Base-by-base conservation (phyloP, 2,888 invertebrate genomes). In the Atethmia centrago region DNA sequence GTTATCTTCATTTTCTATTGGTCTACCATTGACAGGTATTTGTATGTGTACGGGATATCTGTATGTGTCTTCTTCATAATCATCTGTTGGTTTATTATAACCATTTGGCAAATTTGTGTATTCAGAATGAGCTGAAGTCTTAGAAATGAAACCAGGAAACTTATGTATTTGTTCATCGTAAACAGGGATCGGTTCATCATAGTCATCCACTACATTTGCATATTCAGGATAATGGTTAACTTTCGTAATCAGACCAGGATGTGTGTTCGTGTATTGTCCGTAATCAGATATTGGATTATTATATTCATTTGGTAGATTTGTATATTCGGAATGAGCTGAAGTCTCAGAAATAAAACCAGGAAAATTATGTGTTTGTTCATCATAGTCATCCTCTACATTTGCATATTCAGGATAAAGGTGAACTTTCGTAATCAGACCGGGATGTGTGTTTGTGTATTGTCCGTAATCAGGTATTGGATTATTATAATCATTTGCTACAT, bases 81-180 rank as follows among this genome's bases (percentile, higher is more conserved):
- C 21, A 28, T 40, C 0, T 42, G 2, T 16, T 42, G 21, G 47
- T 25, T 42, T 55, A 56, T 74, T 65, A 42, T 74, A 49, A 42
- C 49, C 8, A 21, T 65, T 65, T 10, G 42, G 21, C 25, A 21
- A 0, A 8, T 31, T 51, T 9, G 49, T 21, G 10, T 9, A 21
- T 21, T 74, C 31, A 14, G 65, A 36, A 36, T 73, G n/a, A 40
- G 53, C 3, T 55, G 21, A 10, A 42, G 25, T 12, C 3, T 65
- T 21, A 49, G 66, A n/a, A 75, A 58, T 49, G 3, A 58, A 58
- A 66, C 16, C 2, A 7, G 75, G 31, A 36, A n/a, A n/a, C n/a
- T n/a, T n/a, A n/a, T n/a, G n/a, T n/a, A n/a, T n/a, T n/a, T n/a
- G n/a, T n/a, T n/a, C n/a, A n/a, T n/a, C n/a, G n/a, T n/a, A n/a